A percentile compares a stretch with the other conserved stretches of the same genome.
Evolutionary conservation across 2,113 vertebrate genomes (phyloP).

Genomic region (Serilophus lunatus): DNA sequence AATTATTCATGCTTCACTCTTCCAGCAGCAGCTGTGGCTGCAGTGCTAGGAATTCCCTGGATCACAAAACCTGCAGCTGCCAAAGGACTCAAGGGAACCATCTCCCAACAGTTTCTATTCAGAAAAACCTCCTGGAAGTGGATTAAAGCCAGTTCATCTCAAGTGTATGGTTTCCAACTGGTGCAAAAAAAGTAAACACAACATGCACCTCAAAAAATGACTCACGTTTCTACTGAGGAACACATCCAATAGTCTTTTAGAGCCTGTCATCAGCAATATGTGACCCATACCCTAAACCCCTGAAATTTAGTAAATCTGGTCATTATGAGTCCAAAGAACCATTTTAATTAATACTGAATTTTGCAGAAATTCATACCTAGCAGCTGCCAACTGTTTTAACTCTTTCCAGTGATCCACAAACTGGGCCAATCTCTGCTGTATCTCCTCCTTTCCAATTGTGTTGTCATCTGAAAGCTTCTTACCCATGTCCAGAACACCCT

Average conservation of each 20-base stretch:
- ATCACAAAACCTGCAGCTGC: neutral
- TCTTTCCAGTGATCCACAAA: constrained; percentile 98
- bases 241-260: neutral
- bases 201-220: neutral
- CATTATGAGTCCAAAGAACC: neutral
- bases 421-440: constrained; percentile 93
- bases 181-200: neutral
- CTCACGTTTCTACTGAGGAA: neutral
- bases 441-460: constrained; percentile 97
- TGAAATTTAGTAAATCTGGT: neutral
- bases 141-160: neutral
- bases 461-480: constrained; percentile 96
- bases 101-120: neutral
- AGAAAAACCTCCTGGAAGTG: neutral
- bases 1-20: neutral
- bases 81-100: neutral
- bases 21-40: neutral
- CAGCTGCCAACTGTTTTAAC: constrained; percentile 89
- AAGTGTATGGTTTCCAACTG: neutral
- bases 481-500: constrained; percentile 95
- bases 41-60: neutral
- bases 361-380: constrained; percentile 75
- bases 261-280: neutral
- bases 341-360: neutral
- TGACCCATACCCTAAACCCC: neutral